Conservation (phyloP, 2,113 vertebrate species). For the Atherinomorus stipes region DNA sequence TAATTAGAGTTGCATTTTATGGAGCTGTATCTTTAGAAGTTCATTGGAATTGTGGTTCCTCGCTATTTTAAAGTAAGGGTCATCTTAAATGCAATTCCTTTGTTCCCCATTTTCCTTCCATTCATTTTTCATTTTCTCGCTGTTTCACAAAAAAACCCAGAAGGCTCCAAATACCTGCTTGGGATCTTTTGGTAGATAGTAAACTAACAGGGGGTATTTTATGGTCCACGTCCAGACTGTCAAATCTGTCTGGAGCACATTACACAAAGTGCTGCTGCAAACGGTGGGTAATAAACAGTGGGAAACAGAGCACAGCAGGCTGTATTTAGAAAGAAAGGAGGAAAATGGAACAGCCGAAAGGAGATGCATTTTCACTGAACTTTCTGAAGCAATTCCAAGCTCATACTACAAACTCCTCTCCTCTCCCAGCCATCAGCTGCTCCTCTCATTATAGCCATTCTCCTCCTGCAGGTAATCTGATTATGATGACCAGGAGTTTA, state of each 20-base stretch:
- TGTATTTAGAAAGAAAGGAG: slow-evolving; percentile 44
- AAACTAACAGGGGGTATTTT: slow-evolving; percentile 55
- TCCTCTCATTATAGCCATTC: slow-evolving; percentile 23
- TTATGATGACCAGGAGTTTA: slow-evolving; percentile 47
- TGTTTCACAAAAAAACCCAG: slow-evolving; percentile 19
- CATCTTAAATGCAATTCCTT: slow-evolving; percentile 25
- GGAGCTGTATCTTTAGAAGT: slow-evolving; percentile 15
- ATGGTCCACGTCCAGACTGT: slow-evolving; percentile 60
- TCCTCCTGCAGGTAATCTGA: slow-evolving; percentile 35
- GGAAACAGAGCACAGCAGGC: slow-evolving; percentile 41
- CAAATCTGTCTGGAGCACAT: slow-evolving; percentile 65
- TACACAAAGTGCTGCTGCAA: slow-evolving; percentile 67
- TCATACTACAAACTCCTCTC: slow-evolving; percentile 12
- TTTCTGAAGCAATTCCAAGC: slow-evolving; percentile 41
- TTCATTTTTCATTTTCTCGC: slow-evolving; percentile 4
- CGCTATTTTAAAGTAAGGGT: slow-evolving; percentile 27
- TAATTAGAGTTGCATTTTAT: slow-evolving; percentile 10
- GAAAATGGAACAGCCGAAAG: slow-evolving; percentile 64
- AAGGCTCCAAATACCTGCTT: slow-evolving; percentile 34
- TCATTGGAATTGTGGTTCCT: slow-evolving; percentile 27
- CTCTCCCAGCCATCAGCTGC: slow-evolving; percentile 11
- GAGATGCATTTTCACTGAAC: slow-evolving; percentile 58
- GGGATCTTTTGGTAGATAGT: slow-evolving; percentile 44
- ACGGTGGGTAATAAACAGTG: slow-evolving; percentile 65
- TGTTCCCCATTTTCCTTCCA: slow-evolving; percentile 1